Conservation (phyloP, 2,888 invertebrate species). For the Plebejus melissa region DNA sequence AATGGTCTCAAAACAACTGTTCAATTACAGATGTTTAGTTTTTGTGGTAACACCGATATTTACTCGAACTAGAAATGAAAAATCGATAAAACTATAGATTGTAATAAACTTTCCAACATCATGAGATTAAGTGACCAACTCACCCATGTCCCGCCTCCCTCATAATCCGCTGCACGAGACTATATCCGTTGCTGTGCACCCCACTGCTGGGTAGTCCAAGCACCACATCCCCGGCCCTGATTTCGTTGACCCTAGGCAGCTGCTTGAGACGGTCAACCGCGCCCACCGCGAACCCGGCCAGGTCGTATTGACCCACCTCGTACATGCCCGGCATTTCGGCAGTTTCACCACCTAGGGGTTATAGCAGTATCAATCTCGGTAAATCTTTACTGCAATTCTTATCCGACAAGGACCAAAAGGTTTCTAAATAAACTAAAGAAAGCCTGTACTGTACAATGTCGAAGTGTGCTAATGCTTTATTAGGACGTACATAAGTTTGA, state of each 20-base stretch:
- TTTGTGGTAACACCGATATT: too few relatives aligned
- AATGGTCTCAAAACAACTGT: too few relatives aligned
- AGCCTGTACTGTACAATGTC: too few relatives aligned
- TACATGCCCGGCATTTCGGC: slow-evolving; percentile 99
- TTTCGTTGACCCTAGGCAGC: slow-evolving; percentile 83
- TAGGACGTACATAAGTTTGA: too few relatives aligned
- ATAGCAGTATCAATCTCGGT: not conserved
- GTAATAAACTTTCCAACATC: too few relatives aligned
- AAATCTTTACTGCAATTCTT: too few relatives aligned
- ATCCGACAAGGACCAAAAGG: too few relatives aligned
- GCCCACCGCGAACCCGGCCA: slow-evolving; percentile 97
- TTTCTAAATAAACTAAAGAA: too few relatives aligned
- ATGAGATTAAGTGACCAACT: slow-evolving; percentile 26
- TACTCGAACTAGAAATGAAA: too few relatives aligned
- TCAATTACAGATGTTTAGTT: too few relatives aligned
- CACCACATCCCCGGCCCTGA: slow-evolving; percentile 87
- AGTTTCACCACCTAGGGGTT: slow-evolving; percentile 89
- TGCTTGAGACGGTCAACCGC: slow-evolving; percentile 87
- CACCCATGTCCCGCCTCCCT: slow-evolving; percentile 81
- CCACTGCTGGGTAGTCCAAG: slow-evolving; percentile 94
- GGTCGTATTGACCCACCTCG: slow-evolving; percentile 90
- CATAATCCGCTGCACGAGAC: slow-evolving; percentile 90
- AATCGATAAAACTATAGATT: too few relatives aligned
- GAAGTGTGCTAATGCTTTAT: too few relatives aligned
- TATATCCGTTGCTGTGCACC: slow-evolving; percentile 96